These are phyloP conservation scores for Chromis chromis DNA, from an alignment of 2,797 vertebrate genomes.

Conservation along the genomic window DNA sequence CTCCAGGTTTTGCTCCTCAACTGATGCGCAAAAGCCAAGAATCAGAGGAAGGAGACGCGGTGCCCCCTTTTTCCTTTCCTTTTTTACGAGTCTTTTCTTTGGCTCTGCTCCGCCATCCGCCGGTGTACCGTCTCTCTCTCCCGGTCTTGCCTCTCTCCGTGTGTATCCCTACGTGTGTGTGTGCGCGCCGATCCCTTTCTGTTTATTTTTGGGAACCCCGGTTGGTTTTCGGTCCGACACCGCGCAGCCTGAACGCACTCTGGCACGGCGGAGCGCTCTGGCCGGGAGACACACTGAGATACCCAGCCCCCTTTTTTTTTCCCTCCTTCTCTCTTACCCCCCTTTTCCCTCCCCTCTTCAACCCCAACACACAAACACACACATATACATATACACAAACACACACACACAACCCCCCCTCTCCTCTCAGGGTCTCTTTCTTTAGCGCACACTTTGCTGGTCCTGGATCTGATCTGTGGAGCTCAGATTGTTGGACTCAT, in stretches of 20 bases:
- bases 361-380: conserved; percentile 58
- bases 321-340: no score
- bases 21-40: conserved; percentile 42
- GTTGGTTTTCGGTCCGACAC: conserved; percentile 79
- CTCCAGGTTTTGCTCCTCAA: conserved; percentile 48
- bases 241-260: conserved; percentile 80
- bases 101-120: conserved; percentile 82
- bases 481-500: background rate
- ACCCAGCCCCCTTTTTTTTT: conserved; percentile 60
- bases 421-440: background rate
- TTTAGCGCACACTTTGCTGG: background rate
- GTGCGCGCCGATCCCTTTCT: conserved; percentile 54
- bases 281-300: conserved; percentile 70
- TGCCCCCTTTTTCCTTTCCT: conserved; percentile 40
- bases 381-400: conserved; percentile 8
- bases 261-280: conserved; percentile 72
- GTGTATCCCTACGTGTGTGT: conserved; percentile 54
- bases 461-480: background rate
- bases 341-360: conserved; percentile 58
- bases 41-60: conserved; percentile 56
- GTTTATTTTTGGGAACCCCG: conserved; percentile 79
- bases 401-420: conserved; percentile 13
- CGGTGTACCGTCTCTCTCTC: conserved; percentile 52
- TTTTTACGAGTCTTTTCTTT: conserved; percentile 76
- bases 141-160: conserved; percentile 21